These are phyloP conservation scores for Drosophila repleta DNA, from an alignment of 1,140 invertebrate species.

Conservation along the genomic window DNA sequence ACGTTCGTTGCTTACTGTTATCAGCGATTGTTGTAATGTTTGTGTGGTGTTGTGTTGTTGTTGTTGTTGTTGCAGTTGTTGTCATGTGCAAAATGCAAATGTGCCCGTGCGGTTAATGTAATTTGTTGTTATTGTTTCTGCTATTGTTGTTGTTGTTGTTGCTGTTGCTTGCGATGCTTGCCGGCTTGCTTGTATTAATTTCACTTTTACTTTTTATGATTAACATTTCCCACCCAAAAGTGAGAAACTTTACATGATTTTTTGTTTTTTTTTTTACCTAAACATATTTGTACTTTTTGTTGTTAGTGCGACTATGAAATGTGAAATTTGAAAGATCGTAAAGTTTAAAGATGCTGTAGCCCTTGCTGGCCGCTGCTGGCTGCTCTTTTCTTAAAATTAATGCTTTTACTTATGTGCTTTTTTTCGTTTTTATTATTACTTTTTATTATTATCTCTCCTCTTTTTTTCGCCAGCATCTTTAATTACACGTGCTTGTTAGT, in stretches of 20 bases:
- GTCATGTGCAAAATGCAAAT: conserved; percentile 76
- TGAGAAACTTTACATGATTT: conserved; percentile 72
- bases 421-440: conserved; percentile 36
- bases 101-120: conserved; percentile 58
- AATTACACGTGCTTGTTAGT: conserved; percentile 68
- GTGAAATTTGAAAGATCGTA: conserved; percentile 77
- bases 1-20: conserved; percentile 53
- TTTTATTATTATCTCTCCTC: conserved; percentile 25
- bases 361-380: conserved; percentile 15
- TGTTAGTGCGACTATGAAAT: conserved; percentile 61
- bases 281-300: conserved; percentile 63
- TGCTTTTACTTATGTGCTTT: conserved; percentile 39
- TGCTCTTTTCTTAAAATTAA: conserved; percentile 40
- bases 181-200: conserved; percentile 69
- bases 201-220: conserved; percentile 80
- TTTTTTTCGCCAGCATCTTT: conserved; percentile 57
- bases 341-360: conserved; percentile 61
- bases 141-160: conserved; percentile 36
- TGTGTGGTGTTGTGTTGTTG: conserved; percentile 19
- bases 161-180: conserved; percentile 32
- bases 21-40: conserved; percentile 50
- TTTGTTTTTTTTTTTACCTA: conserved; percentile 39
- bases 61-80: conserved; percentile 37
- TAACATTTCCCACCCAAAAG: conserved; percentile 80
- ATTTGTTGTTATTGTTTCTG: conserved; percentile 41